Base-by-base conservation (phyloP, 2,888 invertebrate species). In the Griposia aprilina region DNA sequence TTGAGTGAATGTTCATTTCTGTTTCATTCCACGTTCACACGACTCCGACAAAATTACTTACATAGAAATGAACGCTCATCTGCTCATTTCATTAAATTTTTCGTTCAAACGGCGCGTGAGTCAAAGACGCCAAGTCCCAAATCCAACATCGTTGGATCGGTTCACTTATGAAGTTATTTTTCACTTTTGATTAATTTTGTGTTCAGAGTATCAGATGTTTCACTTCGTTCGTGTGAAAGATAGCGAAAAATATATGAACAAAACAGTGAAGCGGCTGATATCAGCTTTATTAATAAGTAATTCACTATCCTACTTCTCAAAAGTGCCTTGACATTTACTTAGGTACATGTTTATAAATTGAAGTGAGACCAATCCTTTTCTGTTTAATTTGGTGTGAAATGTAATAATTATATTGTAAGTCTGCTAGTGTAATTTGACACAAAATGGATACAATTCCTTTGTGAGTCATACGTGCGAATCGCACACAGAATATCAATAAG, bases 401-500 rank as follows among this genome's bases (percentile, higher is more conserved):
- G 36, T 74, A 59, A 62, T 65, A 50, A 83, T 69, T 70, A 73
- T 41, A 82, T 80, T 83, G 67, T 74, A 80, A 83, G 80, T 86
- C 76, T 48, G 59, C 73, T 57, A 68, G 70, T 74, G 74, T 74
- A 74, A 80, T 86, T 74, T 83, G 76, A 83, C 84, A 76, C 73
- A 76, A 74, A 80, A 71, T 74, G 84, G 83, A 83, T 76, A 83
- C 74, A 73, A 80, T 84, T 76, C 66, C 70, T 88, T 75, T 78
- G 78, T 87, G 88, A 88, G 78, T 87, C 87, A 86, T 77, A 63
- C 75, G 67, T 74, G 82, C 75, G 72, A 74, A 76, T 77, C 72
- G 73, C 50, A 81, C 71, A 74, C 71, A 80, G 89, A 87, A 87
- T 87, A 83, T 81, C 83, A 88, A 87, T 83, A 63, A 76, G 70